Evolutionary conservation across 1,140 invertebrate genomes (phyloP).

Genomic region (Polypedilum vanderplanki): DNA sequence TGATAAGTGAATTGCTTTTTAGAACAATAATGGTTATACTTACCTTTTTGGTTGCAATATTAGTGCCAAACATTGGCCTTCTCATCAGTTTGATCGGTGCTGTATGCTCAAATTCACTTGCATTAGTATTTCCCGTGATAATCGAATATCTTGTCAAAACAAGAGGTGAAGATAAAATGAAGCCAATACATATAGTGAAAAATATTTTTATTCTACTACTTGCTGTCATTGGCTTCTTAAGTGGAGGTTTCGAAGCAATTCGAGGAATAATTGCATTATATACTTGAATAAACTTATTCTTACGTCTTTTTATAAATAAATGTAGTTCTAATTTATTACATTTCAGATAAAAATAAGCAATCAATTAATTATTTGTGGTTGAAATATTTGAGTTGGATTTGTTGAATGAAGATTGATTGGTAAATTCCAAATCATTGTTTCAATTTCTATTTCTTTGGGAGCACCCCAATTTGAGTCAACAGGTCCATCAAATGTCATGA

Average conservation of each 20-base stretch:
- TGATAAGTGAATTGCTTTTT: constrained; percentile 52
- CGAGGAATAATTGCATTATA: constrained; percentile 46
- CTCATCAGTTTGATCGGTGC: constrained; percentile 89
- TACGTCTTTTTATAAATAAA: constrained; percentile 46
- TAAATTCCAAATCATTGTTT: constrained; percentile 97
- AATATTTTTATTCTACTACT: constrained; percentile 59
- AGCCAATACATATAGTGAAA: constrained; percentile 48
- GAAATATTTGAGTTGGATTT: constrained; percentile 69
- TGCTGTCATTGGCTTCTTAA: constrained; percentile 61
- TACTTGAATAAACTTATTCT: constrained; percentile 26
- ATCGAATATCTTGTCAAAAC: constrained; percentile 66
- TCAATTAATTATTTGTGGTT: constrained; percentile 41
- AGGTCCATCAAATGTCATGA: constrained; percentile 33
- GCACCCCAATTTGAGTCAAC: constrained; percentile 62
- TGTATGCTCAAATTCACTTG: constrained; percentile 75
- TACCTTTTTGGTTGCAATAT: constrained; percentile 71
- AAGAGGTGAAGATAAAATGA: constrained; percentile 44
- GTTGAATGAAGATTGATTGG: constrained; percentile 89
- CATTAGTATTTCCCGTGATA: constrained; percentile 80
- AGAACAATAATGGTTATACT: constrained; percentile 57
- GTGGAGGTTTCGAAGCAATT: constrained; percentile 68
- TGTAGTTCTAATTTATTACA: constrained; percentile 39
- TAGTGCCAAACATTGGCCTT: constrained; percentile 73
- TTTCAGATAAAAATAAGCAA: constrained; percentile 28
- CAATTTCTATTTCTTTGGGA: constrained; percentile 76